Evolutionary conservation across 2,113 vertebrate species (phyloP).

Genomic region (Zosterops pallidus): DNA sequence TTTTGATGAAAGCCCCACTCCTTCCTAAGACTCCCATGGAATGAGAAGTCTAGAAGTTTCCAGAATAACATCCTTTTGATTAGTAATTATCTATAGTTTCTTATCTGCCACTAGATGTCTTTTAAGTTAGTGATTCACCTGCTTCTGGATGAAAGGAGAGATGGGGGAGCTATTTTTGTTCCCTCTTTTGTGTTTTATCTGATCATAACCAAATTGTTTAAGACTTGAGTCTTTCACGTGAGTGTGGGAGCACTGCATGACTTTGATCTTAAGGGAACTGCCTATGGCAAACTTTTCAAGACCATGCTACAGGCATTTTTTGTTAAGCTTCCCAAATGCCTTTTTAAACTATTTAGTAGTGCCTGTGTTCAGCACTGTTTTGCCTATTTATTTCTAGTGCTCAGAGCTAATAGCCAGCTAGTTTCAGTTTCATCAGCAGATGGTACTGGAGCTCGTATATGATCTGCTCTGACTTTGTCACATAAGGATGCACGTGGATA

Average conservation of each 20-base stretch:
- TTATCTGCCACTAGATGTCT: not conserved
- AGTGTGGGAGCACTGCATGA: not conserved
- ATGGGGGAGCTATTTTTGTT: constrained; percentile 17
- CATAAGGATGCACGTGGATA: not conserved
- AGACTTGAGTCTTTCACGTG: not conserved
- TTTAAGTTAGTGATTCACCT: constrained; percentile 20
- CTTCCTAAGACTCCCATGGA: not conserved
- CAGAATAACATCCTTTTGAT: not conserved
- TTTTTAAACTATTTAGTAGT: not conserved
- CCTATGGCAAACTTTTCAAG: not conserved
- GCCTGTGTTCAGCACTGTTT: not conserved
- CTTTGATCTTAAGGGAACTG: not conserved
- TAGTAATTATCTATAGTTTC: not conserved
- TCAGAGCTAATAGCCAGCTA: not conserved
- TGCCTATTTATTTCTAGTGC: not conserved
- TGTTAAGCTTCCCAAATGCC: not conserved
- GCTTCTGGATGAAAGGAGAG: not conserved
- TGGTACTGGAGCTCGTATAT: not conserved
- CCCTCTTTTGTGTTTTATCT: not conserved
- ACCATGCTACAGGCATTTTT: not conserved
- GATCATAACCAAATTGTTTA: not conserved
- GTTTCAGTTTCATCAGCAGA: not conserved
- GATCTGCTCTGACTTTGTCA: not conserved
- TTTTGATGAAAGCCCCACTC: not conserved
- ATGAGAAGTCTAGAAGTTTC: not conserved